Percentiles rank a stretch among this genome's conserved stretches.
phyloP scores from a whole-genome alignment of 2,797 vertebrate genomes.

The Eurystomus glaucurus region DNA sequence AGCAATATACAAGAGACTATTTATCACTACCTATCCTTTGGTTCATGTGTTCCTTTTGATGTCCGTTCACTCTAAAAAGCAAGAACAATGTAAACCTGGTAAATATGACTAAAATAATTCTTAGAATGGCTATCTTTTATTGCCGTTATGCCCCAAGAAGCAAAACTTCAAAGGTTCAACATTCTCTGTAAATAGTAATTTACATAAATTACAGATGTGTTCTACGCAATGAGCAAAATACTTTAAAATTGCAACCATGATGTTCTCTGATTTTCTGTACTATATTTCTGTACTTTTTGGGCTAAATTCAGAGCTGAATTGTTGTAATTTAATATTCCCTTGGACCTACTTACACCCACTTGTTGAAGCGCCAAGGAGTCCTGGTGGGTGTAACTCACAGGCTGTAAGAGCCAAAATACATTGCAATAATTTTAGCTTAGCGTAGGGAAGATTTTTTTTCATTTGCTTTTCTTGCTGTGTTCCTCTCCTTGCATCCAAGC shows the following conservation, averaged over 20 bases:
- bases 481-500: neutral
- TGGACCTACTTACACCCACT: constrained; percentile 54
- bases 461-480: neutral
- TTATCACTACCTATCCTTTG: neutral
- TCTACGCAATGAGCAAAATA: constrained; percentile 20
- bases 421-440: constrained; percentile 31
- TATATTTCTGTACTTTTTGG: neutral
- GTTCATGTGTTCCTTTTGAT: constrained; percentile 24
- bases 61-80: neutral
- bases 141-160: neutral
- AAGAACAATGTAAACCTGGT: neutral
- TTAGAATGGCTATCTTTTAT: constrained; percentile 6
- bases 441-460: constrained; percentile 18
- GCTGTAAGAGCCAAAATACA: constrained; percentile 27
- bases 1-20: neutral
- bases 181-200: constrained; percentile 47
- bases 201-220: constrained; percentile 52
- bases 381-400: constrained; percentile 38
- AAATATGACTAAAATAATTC: constrained; percentile 30
- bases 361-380: constrained; percentile 41
- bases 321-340: constrained; percentile 37
- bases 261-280: constrained; percentile 25
- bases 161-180: constrained; percentile 55
- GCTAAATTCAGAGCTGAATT: constrained; percentile 13
- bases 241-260: neutral